Conservation (phyloP, 2,888 invertebrate genomes). For the Aelia acuminata region DNA sequence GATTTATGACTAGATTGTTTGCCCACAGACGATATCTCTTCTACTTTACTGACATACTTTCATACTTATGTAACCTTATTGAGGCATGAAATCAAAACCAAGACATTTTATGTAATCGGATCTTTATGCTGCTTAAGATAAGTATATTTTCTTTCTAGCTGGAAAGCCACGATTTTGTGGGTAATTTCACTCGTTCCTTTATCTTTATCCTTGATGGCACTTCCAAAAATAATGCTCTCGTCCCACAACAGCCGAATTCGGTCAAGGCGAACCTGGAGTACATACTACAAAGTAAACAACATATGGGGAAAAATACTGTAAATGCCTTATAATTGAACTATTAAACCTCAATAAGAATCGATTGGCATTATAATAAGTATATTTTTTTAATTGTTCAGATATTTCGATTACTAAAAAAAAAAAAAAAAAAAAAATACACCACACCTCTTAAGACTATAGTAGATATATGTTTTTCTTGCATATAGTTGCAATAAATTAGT, state of each 20-base stretch:
- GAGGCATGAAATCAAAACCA: not conserved
- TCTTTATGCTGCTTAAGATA: constrained; percentile 11
- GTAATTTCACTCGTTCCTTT: not conserved
- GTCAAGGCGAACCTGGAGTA: not conserved
- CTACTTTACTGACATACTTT: constrained; percentile 33
- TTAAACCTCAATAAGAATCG: too few relatives aligned
- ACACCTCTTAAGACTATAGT: too few relatives aligned
- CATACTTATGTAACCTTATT: not conserved
- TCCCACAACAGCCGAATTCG: not conserved
- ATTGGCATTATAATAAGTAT: too few relatives aligned
- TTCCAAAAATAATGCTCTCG: constrained; percentile 6
- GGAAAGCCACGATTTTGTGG: not conserved
- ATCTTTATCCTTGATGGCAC: not conserved
- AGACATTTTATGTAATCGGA: constrained; percentile 10
- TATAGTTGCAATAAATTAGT: too few relatives aligned
- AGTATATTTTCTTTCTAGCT: not conserved
- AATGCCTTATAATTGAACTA: not conserved
- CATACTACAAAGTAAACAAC: not conserved
- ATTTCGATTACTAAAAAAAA: too few relatives aligned
- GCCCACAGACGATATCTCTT: not conserved
- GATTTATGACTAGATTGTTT: not conserved
- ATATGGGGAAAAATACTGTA: not conserved
- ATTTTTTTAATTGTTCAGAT: too few relatives aligned
- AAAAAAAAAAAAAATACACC: too few relatives aligned
- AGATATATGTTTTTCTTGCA: too few relatives aligned